Conservation (phyloP, 2,113 vertebrate genomes). For the Tetrax tetrax region DNA sequence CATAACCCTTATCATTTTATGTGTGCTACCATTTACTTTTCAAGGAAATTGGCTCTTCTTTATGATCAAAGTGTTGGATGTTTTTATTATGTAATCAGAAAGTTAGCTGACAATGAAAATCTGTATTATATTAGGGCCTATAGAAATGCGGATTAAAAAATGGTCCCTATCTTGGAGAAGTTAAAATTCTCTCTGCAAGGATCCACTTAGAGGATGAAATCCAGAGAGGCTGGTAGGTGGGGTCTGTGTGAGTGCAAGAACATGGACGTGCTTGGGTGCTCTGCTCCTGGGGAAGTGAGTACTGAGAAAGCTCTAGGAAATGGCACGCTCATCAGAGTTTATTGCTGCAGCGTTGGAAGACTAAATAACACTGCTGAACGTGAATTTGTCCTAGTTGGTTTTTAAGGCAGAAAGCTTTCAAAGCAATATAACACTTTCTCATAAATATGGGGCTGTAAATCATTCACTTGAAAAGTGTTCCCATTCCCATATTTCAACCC, state of each 20-base stretch:
- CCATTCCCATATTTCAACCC: constrained; percentile 4
- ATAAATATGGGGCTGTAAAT: constrained; percentile 19
- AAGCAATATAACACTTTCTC: constrained; percentile 9
- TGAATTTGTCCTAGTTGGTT: neutral
- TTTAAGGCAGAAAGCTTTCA: neutral
- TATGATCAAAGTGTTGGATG: neutral
- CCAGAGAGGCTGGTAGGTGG: neutral
- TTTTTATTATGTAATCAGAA: neutral
- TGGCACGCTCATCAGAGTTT: neutral
- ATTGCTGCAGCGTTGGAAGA: neutral
- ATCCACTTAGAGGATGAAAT: neutral
- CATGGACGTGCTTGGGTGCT: neutral
- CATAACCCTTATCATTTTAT: neutral
- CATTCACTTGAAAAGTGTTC: constrained; percentile 11
- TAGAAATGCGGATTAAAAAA: neutral
- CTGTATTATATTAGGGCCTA: neutral
- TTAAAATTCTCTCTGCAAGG: neutral
- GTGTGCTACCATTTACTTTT: neutral
- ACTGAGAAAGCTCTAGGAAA: neutral
- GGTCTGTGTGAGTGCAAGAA: rapidly evolving
- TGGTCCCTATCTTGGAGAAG: neutral
- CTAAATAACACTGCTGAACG: neutral
- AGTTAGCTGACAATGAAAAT: neutral
- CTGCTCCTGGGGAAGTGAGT: neutral
- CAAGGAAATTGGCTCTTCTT: neutral